Evolutionary conservation across 2,888 invertebrate genomes (phyloP).

Genomic region (Ectemnius lituratus): DNA sequence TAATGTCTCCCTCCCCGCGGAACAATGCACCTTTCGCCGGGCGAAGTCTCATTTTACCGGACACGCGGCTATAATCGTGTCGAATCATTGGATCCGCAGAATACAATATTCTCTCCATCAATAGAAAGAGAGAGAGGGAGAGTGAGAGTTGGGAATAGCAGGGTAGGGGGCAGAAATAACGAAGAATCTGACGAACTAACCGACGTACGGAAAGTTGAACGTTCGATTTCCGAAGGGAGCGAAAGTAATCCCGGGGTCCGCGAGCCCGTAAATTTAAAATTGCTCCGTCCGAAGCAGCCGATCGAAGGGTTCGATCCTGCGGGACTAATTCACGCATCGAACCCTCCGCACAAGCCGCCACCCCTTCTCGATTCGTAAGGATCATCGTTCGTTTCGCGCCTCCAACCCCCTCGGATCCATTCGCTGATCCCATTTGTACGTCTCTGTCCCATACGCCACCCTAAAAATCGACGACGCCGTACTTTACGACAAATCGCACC

Average conservation of each 20-base stretch:
- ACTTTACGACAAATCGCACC: neutral
- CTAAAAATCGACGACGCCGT: neutral
- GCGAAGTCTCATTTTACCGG: conserved; percentile 24
- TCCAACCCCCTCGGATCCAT: conserved; percentile 6
- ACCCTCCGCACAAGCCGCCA: conserved; percentile 45
- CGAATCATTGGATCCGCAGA: conserved; percentile 9
- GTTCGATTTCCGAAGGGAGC: conserved; percentile 11
- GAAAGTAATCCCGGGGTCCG: conserved; percentile 8
- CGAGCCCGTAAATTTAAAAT: conserved; percentile 68
- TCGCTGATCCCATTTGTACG: conserved; percentile 17
- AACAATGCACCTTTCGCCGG: conserved; percentile 31
- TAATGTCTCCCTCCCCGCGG: conserved; percentile 60
- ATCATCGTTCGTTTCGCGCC: conserved; percentile 29
- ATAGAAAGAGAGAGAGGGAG: neutral
- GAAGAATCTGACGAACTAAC: conserved; percentile 17
- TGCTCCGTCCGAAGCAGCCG: conserved; percentile 50
- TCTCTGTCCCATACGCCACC: neutral
- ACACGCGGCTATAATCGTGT: conserved; percentile 16
- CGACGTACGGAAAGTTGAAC: neutral
- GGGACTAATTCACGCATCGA: conserved; percentile 67
- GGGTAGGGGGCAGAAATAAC: neutral
- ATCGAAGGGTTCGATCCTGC: conserved; percentile 66
- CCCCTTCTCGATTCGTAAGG: conserved; percentile 48
- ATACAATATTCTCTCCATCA: neutral
- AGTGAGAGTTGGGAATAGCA: neutral